Percentiles rank a stretch among this genome's conserved stretches.
These are phyloP conservation scores for Xenopus petersii DNA, from an alignment of 2,797 vertebrate genomes.

Conservation along the genomic window DNA sequence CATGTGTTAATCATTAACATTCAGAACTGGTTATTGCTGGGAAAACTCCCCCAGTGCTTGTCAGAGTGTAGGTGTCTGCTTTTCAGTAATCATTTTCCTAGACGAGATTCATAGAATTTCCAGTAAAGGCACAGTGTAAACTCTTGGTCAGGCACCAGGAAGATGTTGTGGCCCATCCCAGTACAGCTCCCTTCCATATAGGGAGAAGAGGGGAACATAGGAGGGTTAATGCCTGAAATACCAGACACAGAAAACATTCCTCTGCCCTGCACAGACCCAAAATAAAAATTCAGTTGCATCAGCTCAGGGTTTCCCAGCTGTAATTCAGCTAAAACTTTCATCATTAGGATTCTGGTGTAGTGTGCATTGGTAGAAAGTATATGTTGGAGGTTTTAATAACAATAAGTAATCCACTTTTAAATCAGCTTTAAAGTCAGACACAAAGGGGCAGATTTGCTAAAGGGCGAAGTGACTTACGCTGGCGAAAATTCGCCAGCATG, in stretches of 20 bases:
- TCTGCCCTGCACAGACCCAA: constrained; percentile 51
- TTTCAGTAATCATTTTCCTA: constrained; percentile 62
- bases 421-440: too few species aligned
- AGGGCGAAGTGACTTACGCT: too few species aligned
- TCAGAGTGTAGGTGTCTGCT: constrained; percentile 43
- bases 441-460: too few species aligned
- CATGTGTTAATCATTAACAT: constrained; percentile 18
- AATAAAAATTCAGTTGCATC: too few species aligned
- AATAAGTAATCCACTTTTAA: too few species aligned
- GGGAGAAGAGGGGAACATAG: constrained; percentile 60
- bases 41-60: neutral
- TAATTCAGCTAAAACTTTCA: too few species aligned
- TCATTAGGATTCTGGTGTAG: too few species aligned
- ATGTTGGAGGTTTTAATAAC: too few species aligned
- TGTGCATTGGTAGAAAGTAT: too few species aligned
- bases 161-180: constrained; percentile 49
- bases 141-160: constrained; percentile 52
- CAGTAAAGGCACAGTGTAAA: constrained; percentile 58
- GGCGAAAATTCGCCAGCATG: too few species aligned
- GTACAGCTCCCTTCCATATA: constrained; percentile 64
- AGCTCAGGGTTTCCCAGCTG: too few species aligned
- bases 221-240: constrained; percentile 52
- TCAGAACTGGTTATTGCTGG: constrained; percentile 3
- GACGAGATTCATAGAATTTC: constrained; percentile 59
- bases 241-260: constrained; percentile 67